Base-by-base conservation (phyloP, 2,797 vertebrate genomes). In the Pipistrellus nathusii region DNA sequence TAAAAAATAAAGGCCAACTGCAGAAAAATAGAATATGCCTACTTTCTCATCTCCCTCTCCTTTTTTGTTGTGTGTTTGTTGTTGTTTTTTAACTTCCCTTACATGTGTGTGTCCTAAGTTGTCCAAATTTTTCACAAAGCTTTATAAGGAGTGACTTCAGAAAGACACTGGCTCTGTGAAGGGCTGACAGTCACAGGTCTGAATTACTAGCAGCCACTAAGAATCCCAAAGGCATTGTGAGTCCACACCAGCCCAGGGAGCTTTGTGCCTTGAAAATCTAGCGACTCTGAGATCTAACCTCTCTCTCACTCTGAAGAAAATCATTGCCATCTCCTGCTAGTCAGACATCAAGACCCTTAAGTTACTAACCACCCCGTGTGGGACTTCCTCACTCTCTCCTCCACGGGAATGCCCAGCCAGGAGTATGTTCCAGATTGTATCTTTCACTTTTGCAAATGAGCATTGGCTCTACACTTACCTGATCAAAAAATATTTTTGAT, bases 1-100 rank as follows among this genome's bases (percentile, higher is more conserved):
- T 90, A 71, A 96, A 97, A 98, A 97, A 96, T 90, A 95, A 97
- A 97, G 93, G 8, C 66, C 30, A 85, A 53, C 44, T 69, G 72
- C 69, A 94, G 46, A 82, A 96, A 97, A 95, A 93, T 88, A 95
- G 96, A 96, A 92, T 92, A 59, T 80, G 41, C 71, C 18, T 48
- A 83, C 73, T 88, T 88, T 73, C 89, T 91, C 77, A 20, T 83
- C n/a, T 90, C 64, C n/a, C n/a, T 35, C 23, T 76, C 23, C n/a
- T 21, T 20, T 21, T 1, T 73, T 90, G 72, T 57, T 46, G 41
- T 44, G 41, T 9, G 41, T 32, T 35, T n/a, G n/a, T n/a, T n/a
- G n/a, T n/a, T n/a, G n/a, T n/a, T 48, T 48, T 48, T 48, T 13
- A 3, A 9, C 7, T 38, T 62, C 23, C 8, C n/a, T 21, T 86